Conservation (phyloP, 2,888 invertebrate species). For the Merodon equestris region DNA sequence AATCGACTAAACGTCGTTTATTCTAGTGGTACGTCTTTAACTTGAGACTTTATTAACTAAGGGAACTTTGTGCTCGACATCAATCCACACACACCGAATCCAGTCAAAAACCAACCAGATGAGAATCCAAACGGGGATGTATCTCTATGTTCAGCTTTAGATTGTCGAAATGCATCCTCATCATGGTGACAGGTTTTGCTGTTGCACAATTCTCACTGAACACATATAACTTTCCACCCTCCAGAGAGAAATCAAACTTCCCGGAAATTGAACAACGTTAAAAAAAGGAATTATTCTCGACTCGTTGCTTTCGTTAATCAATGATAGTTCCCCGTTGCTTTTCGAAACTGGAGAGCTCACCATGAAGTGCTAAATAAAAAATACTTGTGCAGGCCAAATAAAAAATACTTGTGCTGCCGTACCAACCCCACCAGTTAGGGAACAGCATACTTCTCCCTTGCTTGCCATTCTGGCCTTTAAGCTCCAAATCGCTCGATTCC, state of each 20-base stretch:
- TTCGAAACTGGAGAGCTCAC: slow-evolving; percentile 66
- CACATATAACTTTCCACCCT: slow-evolving; percentile 85
- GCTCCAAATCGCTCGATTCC: slow-evolving; percentile 77
- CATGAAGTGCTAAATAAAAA: too few species aligned
- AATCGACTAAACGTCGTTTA: slow-evolving; percentile 52
- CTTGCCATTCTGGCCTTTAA: slow-evolving; percentile 73
- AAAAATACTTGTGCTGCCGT: slow-evolving; percentile 71
- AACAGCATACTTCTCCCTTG: slow-evolving; percentile 88
- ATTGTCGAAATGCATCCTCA: slow-evolving; percentile 90
- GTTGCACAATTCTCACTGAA: slow-evolving; percentile 74
- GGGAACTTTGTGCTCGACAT: slow-evolving; percentile 90
- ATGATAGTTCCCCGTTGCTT: slow-evolving; percentile 44
- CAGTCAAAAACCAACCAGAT: slow-evolving; percentile 88
- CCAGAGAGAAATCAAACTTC: slow-evolving; percentile 90
- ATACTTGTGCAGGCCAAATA: too few species aligned
- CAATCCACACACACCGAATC: slow-evolving; percentile 89
- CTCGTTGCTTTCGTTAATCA: slow-evolving; percentile 79
- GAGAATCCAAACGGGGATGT: slow-evolving; percentile 91
- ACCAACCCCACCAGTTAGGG: slow-evolving; percentile 94
- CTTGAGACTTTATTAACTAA: slow-evolving; percentile 89
- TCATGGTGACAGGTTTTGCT: slow-evolving; percentile 75
- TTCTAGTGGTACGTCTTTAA: slow-evolving; percentile 70
- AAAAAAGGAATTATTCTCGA: slow-evolving; percentile 92
- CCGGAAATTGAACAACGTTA: slow-evolving; percentile 94
- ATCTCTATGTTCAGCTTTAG: slow-evolving; percentile 89